phyloP scores from a whole-genome alignment of 2,797 vertebrate genomes.

The Sarcophilus harrisii region DNA sequence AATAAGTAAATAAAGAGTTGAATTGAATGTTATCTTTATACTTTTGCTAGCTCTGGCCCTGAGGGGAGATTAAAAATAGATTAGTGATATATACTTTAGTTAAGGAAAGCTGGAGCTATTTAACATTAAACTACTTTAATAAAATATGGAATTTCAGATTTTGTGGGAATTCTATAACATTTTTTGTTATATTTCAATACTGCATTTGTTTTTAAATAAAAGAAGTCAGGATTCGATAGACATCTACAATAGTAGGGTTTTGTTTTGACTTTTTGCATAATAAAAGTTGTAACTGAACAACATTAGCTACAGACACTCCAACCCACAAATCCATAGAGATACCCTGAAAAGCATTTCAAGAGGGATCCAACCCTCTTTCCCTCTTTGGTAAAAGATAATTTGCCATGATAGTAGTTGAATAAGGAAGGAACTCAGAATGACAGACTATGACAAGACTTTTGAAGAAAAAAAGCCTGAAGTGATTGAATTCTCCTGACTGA shows the following conservation, averaged over 20 bases:
- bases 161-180: neutral
- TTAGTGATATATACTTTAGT: neutral
- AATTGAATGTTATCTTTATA: neutral
- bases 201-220: slow-evolving; percentile 54
- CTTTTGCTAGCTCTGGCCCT: slow-evolving; percentile 6
- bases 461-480: slow-evolving; percentile 16
- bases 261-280: slow-evolving; percentile 69
- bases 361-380: slow-evolving; percentile 46
- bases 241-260: slow-evolving; percentile 53
- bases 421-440: slow-evolving; percentile 55
- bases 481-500: neutral
- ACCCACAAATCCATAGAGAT: slow-evolving; percentile 58
- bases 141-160: neutral
- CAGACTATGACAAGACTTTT: slow-evolving; percentile 58
- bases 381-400: slow-evolving; percentile 61
- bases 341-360: slow-evolving; percentile 60
- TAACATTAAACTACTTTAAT: slow-evolving; percentile 19
- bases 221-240: slow-evolving; percentile 35
- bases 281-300: slow-evolving; percentile 74
- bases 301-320: slow-evolving; percentile 54
- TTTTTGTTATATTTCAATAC: slow-evolving; percentile 29
- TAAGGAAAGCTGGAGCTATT: neutral
- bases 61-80: slow-evolving; percentile 10
- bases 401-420: slow-evolving; percentile 53
- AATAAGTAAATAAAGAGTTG: neutral